Base-by-base conservation (phyloP, 1,140 invertebrate genomes). In the Chlorops oryzae region DNA sequence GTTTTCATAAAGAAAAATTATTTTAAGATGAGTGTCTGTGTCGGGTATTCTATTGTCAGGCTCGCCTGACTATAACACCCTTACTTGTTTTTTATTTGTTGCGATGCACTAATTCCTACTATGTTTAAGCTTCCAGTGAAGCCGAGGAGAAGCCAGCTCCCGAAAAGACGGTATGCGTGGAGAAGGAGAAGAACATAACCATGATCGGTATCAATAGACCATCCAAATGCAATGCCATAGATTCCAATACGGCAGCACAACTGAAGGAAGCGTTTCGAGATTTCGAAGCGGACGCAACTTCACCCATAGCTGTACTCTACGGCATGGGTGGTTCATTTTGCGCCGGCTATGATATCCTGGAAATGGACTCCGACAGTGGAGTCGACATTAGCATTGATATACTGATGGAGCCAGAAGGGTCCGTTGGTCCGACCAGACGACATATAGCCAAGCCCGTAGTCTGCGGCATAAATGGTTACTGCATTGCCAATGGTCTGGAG, bases 301-400 rank as follows among this genome's bases (percentile, higher is more conserved):
- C 83, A 0, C 72, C 77, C 47, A 83, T 87, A 4, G 86, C 84
- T 17, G 81, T 96, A 7, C 73, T 96, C 5, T 83, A 93, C 74
- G 93, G 93, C 20, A 80, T 84, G 63, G 90, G 91, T 23, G 92
- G 92, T 7, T 88, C 84, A 54, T 95, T 96, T 71, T 95, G 87
- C 72, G 82, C 90, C 22, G 93, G 93, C 5, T 90, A 85, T 73
- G 92, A 96, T 75, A 79, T 87, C 22, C 74, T 83, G 52, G 84
- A 87, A 59, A 70, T 88, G 20, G 61, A 57, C 50, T 59, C 56
- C 3, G 62, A 68, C 34, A 57, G 59, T 17, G 61, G 61, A 32
- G 62, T 61, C 43, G 56, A 66, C 13, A 62, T 58, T 6, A 68
- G 62, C 23, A 61, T 68, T 7, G 68, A 69, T 35, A 64, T 69